Evolutionary conservation across 2,113 vertebrate species (phyloP), one percentile per base, ranked within the genome.

Genomic region (Nipponia nippon): DNA sequence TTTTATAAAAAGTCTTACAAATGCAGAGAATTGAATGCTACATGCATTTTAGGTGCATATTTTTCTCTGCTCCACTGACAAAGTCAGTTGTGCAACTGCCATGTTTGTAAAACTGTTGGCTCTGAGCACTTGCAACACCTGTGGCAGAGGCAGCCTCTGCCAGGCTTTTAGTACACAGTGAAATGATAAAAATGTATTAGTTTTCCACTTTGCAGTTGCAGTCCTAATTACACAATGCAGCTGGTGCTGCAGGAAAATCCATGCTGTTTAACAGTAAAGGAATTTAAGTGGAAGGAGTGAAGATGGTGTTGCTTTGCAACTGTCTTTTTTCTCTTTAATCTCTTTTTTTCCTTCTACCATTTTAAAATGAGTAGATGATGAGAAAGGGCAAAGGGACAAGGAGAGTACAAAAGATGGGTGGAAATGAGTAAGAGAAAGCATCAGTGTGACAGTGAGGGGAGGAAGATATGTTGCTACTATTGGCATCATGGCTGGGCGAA

Each of bases 181-280:
- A 83, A 91, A 89, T 83, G n/a, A 90, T 85, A 95, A 88, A 96
- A 94, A 94, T 80, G 34, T 83, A 83, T 95, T 90, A 90, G 75
- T 40, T 95, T 93, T 91, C 85, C 87, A 94, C 75, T 96, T 93
- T 63, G 38, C 79, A 86, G 46, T 70, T 91, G 49, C 70, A 91
- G 46, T 49, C n/a, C 42, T 90, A 91, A 93, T 91, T 91, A 81
- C 25, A 88, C 3, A 47, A 86, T 80, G 87, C 95, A 96, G 89
- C 87, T 95, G 94, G 62, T 83, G 75, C 75, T 94, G 87, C 62
- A 83, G 78, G 82, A 91, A 90, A 90, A 83, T 40, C 78, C 3
- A 0, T 27, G 73, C 50, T 87, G 26, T 47, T 87, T 38, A 79
- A 65, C 13, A 77, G 66, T n/a, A 79, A 72, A 85, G 77, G 77